Conservation (phyloP, 2,797 vertebrate species). For the Leucoraja ocellata region DNA sequence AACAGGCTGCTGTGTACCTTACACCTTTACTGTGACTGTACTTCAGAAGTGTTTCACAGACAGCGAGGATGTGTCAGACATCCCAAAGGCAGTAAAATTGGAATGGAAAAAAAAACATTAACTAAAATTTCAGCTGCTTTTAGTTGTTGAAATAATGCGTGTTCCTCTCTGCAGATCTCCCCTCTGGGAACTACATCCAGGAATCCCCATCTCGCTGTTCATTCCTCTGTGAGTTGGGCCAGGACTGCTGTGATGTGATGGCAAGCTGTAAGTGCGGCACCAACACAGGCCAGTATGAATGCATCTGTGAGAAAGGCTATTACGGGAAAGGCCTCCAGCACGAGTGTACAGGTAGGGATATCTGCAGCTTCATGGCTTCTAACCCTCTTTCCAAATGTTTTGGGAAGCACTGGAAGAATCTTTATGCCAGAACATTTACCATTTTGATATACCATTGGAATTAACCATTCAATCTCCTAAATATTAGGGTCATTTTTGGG, state of each 20-base stretch:
- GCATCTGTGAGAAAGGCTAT: slow-evolving; percentile 90
- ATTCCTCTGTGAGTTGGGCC: slow-evolving; percentile 73
- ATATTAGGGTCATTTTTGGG: background rate
- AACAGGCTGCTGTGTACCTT: background rate
- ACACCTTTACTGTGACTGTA: background rate
- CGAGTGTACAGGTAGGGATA: slow-evolving; percentile 75
- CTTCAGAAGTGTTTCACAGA: background rate
- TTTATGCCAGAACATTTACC: background rate
- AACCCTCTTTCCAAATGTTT: background rate
- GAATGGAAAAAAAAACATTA: background rate
- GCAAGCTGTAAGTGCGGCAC: slow-evolving; percentile 94
- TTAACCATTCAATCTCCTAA: background rate
- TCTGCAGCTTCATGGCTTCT: background rate
- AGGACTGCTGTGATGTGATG: slow-evolving; percentile 88
- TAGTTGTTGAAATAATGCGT: background rate
- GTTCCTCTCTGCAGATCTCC: slow-evolving; percentile 67
- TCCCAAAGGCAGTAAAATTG: background rate
- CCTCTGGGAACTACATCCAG: slow-evolving; percentile 89
- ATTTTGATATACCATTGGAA: background rate
- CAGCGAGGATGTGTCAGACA: background rate
- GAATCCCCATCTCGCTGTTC: slow-evolving; percentile 80
- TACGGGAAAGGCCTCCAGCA: slow-evolving; percentile 86
- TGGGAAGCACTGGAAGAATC: background rate
- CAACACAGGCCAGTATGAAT: slow-evolving; percentile 91
- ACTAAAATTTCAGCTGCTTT: background rate